These are phyloP conservation scores for Caenorhabditis virilis DNA, from an alignment of 2,888 invertebrate genomes.

Conservation along the genomic window DNA sequence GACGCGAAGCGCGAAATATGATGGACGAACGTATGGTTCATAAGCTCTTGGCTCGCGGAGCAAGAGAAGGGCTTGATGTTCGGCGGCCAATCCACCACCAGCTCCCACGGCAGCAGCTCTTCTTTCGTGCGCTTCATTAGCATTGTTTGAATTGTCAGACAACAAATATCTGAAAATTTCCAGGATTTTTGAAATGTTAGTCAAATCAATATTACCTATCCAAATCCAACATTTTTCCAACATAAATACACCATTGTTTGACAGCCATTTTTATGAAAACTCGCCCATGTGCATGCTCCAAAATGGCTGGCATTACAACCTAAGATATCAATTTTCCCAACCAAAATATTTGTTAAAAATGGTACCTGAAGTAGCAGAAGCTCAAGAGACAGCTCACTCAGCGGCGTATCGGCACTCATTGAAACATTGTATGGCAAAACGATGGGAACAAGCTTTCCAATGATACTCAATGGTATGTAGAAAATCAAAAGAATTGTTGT, in stretches of 20 bases:
- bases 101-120: constrained; percentile 6
- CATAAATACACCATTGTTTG: constrained; percentile 71
- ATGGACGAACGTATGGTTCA: constrained; percentile 86
- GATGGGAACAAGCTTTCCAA: constrained; percentile 81
- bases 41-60: constrained; percentile 79
- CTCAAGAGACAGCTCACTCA: constrained; percentile 92
- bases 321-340: constrained; percentile 16
- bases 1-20: constrained; percentile 77
- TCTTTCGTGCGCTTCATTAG: constrained; percentile 11
- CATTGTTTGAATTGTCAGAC: constrained; percentile 18
- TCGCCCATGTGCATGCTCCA: constrained; percentile 94
- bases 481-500: constrained; percentile 92
- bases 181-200: not conserved
- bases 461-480: constrained; percentile 88
- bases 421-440: constrained; percentile 93
- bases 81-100: constrained; percentile 50
- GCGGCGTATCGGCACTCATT: constrained; percentile 74
- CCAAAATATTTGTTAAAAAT: not conserved
- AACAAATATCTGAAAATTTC: constrained; percentile 22
- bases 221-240: constrained; percentile 68
- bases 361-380: constrained; percentile 77
- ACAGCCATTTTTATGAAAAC: constrained; percentile 86
- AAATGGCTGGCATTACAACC: constrained; percentile 89
- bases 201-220: constrained; percentile 23
- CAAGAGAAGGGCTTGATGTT: constrained; percentile 76